phyloP scores from a whole-genome alignment of 2,797 vertebrate genomes.

The Chrosomus eos region DNA sequence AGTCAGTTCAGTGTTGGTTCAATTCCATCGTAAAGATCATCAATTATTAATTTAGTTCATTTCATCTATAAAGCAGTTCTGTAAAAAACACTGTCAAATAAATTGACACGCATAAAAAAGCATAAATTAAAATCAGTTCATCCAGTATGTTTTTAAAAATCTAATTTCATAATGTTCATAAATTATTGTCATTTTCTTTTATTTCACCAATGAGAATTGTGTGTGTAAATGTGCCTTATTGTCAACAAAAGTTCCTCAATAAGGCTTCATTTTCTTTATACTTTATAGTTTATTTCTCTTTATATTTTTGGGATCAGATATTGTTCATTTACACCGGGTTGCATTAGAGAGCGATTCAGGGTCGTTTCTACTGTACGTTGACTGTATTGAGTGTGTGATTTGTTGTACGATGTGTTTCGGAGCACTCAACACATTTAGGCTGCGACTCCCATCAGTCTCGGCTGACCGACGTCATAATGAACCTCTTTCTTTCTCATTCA shows the following conservation, averaged over 20 bases:
- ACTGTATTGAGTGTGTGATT: not conserved
- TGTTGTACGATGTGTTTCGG: not conserved
- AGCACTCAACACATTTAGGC: not conserved
- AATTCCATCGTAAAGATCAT: too few species aligned
- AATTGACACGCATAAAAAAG: too few species aligned
- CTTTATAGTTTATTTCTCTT: not conserved
- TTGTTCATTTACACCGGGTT: not conserved
- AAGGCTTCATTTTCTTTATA: not conserved
- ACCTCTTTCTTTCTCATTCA: constrained; percentile 22
- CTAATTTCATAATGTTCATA: not conserved
- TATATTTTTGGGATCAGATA: not conserved
- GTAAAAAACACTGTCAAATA: too few species aligned
- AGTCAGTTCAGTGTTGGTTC: too few species aligned
- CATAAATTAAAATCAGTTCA: not conserved
- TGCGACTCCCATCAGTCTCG: constrained; percentile 31
- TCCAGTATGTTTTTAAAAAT: not conserved
- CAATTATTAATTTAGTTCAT: too few species aligned
- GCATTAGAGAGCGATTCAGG: not conserved
- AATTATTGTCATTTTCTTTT: not conserved
- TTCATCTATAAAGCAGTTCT: too few species aligned
- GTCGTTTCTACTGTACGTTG: not conserved
- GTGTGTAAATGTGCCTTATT: not conserved
- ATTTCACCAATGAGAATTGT: not conserved
- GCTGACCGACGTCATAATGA: constrained; percentile 14
- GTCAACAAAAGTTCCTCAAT: not conserved